Evolutionary conservation across 2,113 vertebrate genomes (phyloP).

Genomic region (Ochotona princeps): DNA sequence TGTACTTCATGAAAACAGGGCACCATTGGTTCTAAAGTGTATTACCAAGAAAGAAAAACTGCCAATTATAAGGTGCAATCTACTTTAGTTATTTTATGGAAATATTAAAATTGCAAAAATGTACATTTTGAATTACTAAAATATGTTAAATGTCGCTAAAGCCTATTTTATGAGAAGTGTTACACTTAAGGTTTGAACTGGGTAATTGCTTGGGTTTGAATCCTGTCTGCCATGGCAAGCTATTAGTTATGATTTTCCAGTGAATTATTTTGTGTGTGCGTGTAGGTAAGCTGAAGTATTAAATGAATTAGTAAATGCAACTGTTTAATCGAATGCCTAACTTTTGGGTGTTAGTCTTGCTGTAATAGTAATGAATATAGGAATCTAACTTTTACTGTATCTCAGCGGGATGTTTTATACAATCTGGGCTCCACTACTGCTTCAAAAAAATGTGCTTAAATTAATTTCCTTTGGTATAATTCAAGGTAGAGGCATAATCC

Average conservation of each 20-base stretch:
- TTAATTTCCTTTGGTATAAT: slow-evolving; percentile 46
- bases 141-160: slow-evolving; percentile 31
- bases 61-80: neutral
- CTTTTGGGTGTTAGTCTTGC: slow-evolving; percentile 14
- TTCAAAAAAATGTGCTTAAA: slow-evolving; percentile 30
- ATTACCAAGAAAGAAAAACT: slow-evolving; percentile 20
- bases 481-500: slow-evolving; percentile 20
- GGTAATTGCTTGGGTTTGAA: neutral
- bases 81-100: slow-evolving; percentile 52
- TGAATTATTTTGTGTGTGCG: slow-evolving; percentile 29
- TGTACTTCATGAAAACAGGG: slow-evolving; percentile 38
- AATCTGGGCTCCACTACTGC: neutral
- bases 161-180: slow-evolving; percentile 21
- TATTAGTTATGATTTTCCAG: slow-evolving; percentile 26
- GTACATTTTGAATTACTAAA: slow-evolving; percentile 36
- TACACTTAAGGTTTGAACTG: neutral
- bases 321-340: slow-evolving; percentile 25
- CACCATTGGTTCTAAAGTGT: neutral
- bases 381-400: neutral
- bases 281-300: slow-evolving; percentile 35
- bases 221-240: neutral
- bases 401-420: neutral
- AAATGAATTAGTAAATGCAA: slow-evolving; percentile 45
- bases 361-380: slow-evolving; percentile 36
- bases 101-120: slow-evolving; percentile 44